Base-by-base conservation (phyloP, 37 sponge, comb jelly and placozoan genomes). In the Geodia barretti region DNA sequence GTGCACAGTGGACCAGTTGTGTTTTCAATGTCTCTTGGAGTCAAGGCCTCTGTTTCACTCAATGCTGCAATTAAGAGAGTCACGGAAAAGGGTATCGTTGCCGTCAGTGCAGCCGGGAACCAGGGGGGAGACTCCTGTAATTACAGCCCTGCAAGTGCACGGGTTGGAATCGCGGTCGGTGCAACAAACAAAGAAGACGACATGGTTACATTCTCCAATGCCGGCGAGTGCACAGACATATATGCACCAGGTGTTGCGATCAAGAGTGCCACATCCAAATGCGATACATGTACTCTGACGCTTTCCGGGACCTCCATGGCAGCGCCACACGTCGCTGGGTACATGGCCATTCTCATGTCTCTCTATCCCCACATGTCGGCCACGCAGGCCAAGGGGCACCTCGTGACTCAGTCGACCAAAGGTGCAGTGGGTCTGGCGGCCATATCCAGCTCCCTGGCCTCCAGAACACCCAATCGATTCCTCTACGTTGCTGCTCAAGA, bases 301-400 rank as follows among this genome's bases (percentile, higher is more conserved):
- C 81, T 89, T 70, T 82, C 79, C 74, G 93, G 93, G 8, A 93
- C 93, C 1, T 93, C 93, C 23, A 93, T 93, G 93, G 89, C 93
- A 14, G 41, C 73, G 39, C 93, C 93, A 11, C 93, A 93, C 63
- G 93, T 69, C 30, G 79, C 86, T 68, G 93, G 93, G 34, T 83
- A 67, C 43, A 85, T 82, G 60, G 93, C 93, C 24, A 73, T 93
- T 30, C 24, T 89, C 3, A 14, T 85, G 21, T 39, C 75, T 70
- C 42, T 80, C 21, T 14, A 80, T 26, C 77, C 73, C 9, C 32
- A 63, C 7, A 54, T 77, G 28, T 39, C 83, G 0, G 78, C 93
- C 7, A 25, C 38, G 0, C 64, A 93, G 26, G 75, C 88, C 32
- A 88, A 86, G 68, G 21, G 78, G 41, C 73, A 20, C 40, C 34